Conservation (phyloP, 2,888 invertebrate genomes). For the Ametastegia equiseti region DNA sequence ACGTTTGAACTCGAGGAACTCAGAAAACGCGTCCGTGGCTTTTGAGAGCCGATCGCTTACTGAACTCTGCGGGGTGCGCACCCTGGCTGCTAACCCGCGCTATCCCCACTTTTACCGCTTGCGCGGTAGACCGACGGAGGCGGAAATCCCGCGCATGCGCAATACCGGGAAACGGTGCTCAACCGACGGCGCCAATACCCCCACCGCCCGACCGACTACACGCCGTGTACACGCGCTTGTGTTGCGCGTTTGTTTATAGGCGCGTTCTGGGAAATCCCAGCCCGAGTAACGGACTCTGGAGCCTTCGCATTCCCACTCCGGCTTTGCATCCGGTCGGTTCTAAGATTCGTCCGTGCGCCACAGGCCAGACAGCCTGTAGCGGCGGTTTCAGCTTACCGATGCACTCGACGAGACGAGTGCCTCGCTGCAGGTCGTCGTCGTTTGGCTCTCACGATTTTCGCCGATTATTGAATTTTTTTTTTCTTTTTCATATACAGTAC, state of each 20-base stretch:
- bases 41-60: conserved; percentile 73
- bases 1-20: conserved; percentile 48
- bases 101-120: conserved; percentile 61
- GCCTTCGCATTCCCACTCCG: conserved; percentile 71
- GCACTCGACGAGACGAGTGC: conserved; percentile 19
- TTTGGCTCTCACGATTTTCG: neutral
- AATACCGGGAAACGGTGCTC: conserved; percentile 54
- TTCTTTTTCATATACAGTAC: neutral
- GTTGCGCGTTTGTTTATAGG: conserved; percentile 72
- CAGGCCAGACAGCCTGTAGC: neutral
- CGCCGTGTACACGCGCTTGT: conserved; percentile 52
- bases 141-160: conserved; percentile 60
- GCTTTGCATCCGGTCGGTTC: conserved; percentile 71
- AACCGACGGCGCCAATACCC: conserved; percentile 70
- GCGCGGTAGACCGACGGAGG: conserved; percentile 50
- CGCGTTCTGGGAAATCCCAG: conserved; percentile 72
- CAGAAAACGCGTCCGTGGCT: conserved; percentile 66
- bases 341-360: conserved; percentile 37
- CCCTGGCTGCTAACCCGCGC: conserved; percentile 73
- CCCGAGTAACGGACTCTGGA: conserved; percentile 70
- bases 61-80: conserved; percentile 69
- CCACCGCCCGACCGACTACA: conserved; percentile 50
- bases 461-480: neutral
- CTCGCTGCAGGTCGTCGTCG: neutral
- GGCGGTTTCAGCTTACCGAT: conserved; percentile 34